Evolutionary conservation across 2,113 vertebrate species (phyloP).

Genomic region (Felis chaus): DNA sequence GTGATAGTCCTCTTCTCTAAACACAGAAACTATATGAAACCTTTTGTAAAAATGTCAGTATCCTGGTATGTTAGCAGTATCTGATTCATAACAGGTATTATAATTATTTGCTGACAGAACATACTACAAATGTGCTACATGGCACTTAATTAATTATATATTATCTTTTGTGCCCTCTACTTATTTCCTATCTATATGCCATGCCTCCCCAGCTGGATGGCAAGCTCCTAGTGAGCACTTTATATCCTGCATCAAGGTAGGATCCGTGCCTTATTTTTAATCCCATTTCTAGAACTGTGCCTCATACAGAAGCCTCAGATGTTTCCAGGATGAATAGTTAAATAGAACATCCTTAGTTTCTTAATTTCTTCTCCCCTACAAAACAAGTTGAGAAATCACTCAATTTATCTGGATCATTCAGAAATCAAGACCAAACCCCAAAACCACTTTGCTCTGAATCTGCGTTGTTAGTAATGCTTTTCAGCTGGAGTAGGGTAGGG

Average conservation of each 20-base stretch:
- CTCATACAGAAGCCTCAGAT: background rate
- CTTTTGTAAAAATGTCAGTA: background rate
- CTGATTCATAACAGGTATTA: background rate
- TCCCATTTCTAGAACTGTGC: background rate
- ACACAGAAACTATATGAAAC: background rate
- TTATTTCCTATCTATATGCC: background rate
- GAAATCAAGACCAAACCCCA: background rate
- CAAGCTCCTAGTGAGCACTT: background rate
- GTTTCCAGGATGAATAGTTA: background rate
- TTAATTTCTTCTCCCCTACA: background rate
- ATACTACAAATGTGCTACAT: background rate
- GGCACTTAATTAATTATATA: background rate
- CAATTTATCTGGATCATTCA: background rate
- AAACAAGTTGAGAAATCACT: background rate
- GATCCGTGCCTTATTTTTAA: background rate
- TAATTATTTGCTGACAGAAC: background rate
- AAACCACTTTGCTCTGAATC: background rate
- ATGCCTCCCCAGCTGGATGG: background rate
- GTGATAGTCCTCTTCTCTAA: background rate
- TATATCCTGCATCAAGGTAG: background rate
- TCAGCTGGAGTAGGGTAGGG: background rate
- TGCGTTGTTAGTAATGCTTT: background rate
- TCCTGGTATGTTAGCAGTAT: background rate
- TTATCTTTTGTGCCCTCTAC: background rate
- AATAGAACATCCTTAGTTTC: background rate